These are phyloP conservation scores for Cyprinodon variegatus DNA, from an alignment of 2,113 vertebrate species.

Conservation along the genomic window DNA sequence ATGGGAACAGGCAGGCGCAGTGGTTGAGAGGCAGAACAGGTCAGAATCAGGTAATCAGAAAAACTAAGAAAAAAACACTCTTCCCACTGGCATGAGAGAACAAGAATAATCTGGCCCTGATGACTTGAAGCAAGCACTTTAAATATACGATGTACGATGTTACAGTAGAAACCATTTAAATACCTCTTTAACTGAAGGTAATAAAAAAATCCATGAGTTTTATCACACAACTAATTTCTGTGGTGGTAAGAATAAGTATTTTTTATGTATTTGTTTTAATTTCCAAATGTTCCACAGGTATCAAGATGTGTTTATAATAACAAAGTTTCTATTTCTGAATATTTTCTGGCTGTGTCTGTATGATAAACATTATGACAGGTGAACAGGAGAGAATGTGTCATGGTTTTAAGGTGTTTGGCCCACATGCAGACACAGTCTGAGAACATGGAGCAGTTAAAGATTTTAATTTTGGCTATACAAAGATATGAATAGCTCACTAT, in stretches of 20 bases:
- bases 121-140: too few species aligned
- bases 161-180: neutral
- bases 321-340: neutral
- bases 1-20: too few species aligned
- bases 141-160: neutral
- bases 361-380: neutral
- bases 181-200: neutral
- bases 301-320: neutral
- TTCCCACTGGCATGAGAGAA: too few species aligned
- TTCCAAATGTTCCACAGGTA: neutral
- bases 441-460: neutral
- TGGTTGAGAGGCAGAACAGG: too few species aligned
- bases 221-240: neutral
- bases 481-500: too few species aligned
- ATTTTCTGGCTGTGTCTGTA: neutral
- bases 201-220: neutral
- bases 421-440: neutral
- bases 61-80: too few species aligned
- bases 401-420: neutral
- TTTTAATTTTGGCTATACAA: too few species aligned
- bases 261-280: neutral
- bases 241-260: neutral
- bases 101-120: too few species aligned
- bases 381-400: neutral
- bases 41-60: too few species aligned